Base-by-base conservation (phyloP, 2,797 vertebrate genomes). In the Sebastes kiyomatsui region DNA sequence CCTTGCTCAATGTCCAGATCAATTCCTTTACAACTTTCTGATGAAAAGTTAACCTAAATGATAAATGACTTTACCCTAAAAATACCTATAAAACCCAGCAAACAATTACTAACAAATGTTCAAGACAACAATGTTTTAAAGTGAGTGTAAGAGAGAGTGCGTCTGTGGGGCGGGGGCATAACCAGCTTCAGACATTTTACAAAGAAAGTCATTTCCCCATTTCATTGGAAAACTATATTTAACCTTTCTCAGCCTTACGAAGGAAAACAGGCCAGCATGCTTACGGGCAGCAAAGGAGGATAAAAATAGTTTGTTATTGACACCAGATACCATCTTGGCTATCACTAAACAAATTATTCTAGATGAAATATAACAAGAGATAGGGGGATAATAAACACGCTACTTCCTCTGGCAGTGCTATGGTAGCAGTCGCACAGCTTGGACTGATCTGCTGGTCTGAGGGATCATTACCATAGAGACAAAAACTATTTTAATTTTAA, bases 261-360 rank as follows among this genome's bases (percentile, higher is more conserved):
- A 73, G 25, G 62, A 65, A 73, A 78, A 77, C 23, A 85, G 23
- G 11, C 23, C 5, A 28, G 49, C 27, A 58, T 33, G 32, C 33
- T 69, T 71, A 70, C 3, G 1, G 25, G 22, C 10, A 58, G 13
- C 28, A 49, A 25, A 65, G 20, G n/a, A 61, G 33, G 74, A 78
- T 73, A 52, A 70, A 77, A 88, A 80, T 74, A 55, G 56, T 75
- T 77, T 54, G 25, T 64, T 28, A 82, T 30, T 42, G 59, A 54
- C 58, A 67, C 27, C 27, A 52, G 30, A 87, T 49, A 73, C 60
- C 75, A 76, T 79, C 55, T 1, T 5, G 4, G 72, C 33, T 0
- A 55, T 66, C 71, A n/a, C 2, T 75, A 84, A 88, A 88, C 82
- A 82, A 83, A 87, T 89, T 67, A 87, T 46, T 13, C 55, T 25